phyloP scores from a whole-genome alignment of 2,797 vertebrate species.

The Morelia viridis region DNA sequence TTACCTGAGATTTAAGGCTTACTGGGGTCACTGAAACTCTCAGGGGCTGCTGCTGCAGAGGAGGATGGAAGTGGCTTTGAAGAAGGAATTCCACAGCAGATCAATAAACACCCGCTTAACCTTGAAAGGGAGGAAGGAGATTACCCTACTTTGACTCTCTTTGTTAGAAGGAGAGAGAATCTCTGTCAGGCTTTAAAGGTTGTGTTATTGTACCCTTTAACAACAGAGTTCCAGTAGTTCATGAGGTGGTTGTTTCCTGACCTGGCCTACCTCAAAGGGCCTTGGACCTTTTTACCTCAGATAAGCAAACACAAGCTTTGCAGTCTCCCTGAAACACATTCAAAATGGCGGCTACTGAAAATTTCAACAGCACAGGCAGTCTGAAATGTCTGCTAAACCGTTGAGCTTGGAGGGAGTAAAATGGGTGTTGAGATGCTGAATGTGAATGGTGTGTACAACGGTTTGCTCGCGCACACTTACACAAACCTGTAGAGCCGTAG shows the following conservation, averaged over 20 bases:
- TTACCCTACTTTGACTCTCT: neutral
- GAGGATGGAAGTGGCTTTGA: too few relatives aligned
- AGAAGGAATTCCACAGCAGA: too few relatives aligned
- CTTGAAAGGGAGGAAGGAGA: neutral
- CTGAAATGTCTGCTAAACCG: too few relatives aligned
- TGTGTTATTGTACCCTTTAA: neutral
- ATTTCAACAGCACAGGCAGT: too few relatives aligned
- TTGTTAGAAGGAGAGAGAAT: neutral
- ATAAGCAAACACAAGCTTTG: neutral
- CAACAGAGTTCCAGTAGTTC: neutral
- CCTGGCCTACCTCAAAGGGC: neutral
- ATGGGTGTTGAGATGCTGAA: too few relatives aligned
- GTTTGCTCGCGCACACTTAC: too few relatives aligned
- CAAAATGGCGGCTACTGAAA: too few relatives aligned
- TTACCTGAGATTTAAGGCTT: neutral
- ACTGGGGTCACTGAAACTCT: neutral
- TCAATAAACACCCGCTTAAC: neutral
- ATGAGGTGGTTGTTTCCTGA: neutral
- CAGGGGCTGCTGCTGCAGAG: too few relatives aligned
- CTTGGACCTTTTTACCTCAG: neutral
- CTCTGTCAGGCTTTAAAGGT: neutral
- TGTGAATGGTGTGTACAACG: too few relatives aligned
- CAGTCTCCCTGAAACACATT: neutral
- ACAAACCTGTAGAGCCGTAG: neutral
- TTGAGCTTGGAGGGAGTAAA: too few relatives aligned